Percentiles rank a stretch among this genome's conserved stretches.
Evolutionary conservation across 2,888 invertebrate genomes (phyloP).

Genomic region (Tipula helvola): DNA sequence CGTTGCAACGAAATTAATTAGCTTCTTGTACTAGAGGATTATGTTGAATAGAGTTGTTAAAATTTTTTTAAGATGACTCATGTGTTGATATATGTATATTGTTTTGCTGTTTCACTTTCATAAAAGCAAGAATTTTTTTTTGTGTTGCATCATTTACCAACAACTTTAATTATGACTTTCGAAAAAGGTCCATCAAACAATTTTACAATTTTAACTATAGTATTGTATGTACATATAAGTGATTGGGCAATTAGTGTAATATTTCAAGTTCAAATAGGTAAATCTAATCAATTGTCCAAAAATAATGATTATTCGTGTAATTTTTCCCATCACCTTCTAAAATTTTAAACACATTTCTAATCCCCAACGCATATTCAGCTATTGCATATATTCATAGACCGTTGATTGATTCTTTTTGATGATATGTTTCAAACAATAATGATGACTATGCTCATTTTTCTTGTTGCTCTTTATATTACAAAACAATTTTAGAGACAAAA

Average conservation of each 20-base stretch:
- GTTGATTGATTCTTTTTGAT: not conserved
- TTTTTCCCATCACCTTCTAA: not conserved
- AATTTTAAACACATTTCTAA: not conserved
- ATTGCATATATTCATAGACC: not conserved
- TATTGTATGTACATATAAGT: not conserved
- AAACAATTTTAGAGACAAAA: not conserved
- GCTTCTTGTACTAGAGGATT: not conserved
- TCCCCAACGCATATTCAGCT: not conserved
- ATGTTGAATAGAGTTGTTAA: not conserved
- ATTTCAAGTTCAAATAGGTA: not conserved
- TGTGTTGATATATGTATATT: no score
- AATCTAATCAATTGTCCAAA: not conserved
- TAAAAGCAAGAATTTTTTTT: no score
- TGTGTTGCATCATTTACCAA: no score
- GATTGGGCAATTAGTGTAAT: no score
- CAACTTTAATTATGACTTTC: not conserved
- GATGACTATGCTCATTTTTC: not conserved
- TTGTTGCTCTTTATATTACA: not conserved
- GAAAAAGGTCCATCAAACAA: not conserved
- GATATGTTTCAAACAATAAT: not conserved
- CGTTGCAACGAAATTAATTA: no score
- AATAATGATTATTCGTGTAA: not conserved
- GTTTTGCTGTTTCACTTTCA: no score
- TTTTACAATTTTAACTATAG: not conserved
- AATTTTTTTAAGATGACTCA: not conserved